Percentiles rank a stretch among this genome's conserved stretches.
These are phyloP conservation scores for Salmo trutta DNA, from an alignment of 2,797 vertebrate species.

Conservation along the genomic window DNA sequence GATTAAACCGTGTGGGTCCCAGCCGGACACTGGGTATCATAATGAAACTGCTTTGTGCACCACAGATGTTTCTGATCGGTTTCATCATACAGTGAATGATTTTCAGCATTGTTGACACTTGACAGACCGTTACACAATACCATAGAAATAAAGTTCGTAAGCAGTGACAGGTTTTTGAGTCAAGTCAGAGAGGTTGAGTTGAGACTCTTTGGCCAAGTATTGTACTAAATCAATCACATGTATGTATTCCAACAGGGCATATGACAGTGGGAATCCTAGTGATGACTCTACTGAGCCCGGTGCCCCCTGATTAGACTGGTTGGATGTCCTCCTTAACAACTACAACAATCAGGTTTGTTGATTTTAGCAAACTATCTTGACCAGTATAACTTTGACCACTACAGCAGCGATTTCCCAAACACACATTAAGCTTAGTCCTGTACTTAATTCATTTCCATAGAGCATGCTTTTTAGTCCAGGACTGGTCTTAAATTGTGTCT, in stretches of 20 bases:
- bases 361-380: not conserved
- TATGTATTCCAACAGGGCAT: constrained; percentile 55
- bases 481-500: not conserved
- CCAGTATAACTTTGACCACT: not conserved
- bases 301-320: constrained; percentile 79
- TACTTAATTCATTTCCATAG: not conserved
- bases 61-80: not conserved
- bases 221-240: not conserved
- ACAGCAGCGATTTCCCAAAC: not conserved
- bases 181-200: not conserved
- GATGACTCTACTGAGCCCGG: constrained; percentile 78
- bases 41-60: not conserved
- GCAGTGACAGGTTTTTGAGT: not conserved
- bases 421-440: not conserved
- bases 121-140: not conserved
- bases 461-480: no score
- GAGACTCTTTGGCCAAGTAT: not conserved
- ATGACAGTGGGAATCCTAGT: constrained; percentile 63
- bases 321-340: constrained; percentile 76
- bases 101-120: not conserved
- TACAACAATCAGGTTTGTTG: constrained; percentile 68
- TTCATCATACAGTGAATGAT: not conserved
- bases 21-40: no score
- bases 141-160: not conserved
- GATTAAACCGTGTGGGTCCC: not conserved